Conservation (phyloP, 2,797 vertebrate genomes). For the Aphelocoma californica region DNA sequence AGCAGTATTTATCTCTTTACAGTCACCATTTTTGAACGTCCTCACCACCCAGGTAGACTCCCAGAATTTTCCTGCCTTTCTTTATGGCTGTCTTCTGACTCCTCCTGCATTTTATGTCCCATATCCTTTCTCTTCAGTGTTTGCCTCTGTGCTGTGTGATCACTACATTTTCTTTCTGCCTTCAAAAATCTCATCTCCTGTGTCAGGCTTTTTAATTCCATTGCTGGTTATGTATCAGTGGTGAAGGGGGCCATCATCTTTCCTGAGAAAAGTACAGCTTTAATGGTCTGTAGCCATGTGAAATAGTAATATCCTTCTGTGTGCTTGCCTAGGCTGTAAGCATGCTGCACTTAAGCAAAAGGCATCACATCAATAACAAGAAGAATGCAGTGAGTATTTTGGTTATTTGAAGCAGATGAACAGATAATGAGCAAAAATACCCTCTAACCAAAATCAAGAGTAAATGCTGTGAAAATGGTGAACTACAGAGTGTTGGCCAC, state of each 20-base stretch:
- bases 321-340: background rate
- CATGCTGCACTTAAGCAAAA: background rate
- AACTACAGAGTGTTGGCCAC: background rate
- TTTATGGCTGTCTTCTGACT: background rate
- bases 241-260: background rate
- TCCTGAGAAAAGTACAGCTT: background rate
- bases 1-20: background rate
- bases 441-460: background rate
- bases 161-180: background rate
- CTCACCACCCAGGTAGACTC: background rate
- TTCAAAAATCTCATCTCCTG: background rate
- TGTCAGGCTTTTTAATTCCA: background rate
- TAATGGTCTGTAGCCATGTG: background rate
- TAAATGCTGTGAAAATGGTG: background rate
- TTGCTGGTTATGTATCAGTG: background rate
- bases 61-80: background rate
- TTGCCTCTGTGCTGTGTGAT: background rate
- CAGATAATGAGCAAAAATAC: background rate
- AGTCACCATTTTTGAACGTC: background rate
- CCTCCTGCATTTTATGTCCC: background rate
- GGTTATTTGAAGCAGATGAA: background rate
- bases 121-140: background rate
- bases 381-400: background rate
- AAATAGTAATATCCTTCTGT: background rate
- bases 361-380: background rate